These are phyloP conservation scores for Drosophila grimshawi DNA, from an alignment of 1,140 invertebrate genomes.

Conservation along the genomic window DNA sequence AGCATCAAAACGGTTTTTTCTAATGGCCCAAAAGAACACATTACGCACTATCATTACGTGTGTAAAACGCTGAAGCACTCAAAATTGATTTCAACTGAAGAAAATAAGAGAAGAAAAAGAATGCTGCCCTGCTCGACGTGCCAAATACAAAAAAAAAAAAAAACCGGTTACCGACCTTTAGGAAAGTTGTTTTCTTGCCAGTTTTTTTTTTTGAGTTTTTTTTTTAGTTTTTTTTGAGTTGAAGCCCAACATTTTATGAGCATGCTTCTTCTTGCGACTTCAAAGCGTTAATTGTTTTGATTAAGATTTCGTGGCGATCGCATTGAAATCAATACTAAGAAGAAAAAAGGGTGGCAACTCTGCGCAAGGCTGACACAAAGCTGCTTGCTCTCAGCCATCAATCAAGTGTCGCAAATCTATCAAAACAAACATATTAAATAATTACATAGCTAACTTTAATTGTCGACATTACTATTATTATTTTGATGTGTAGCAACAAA, in stretches of 20 bases:
- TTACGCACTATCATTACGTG: slow-evolving; percentile 29
- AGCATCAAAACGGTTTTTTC: slow-evolving; percentile 60
- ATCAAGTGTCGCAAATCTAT: slow-evolving; percentile 42
- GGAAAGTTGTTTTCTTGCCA: slow-evolving; percentile 65
- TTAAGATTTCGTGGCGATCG: slow-evolving; percentile 41
- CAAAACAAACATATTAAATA: slow-evolving; percentile 65
- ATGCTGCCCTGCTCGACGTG: slow-evolving; percentile 36
- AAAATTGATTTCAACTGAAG: slow-evolving; percentile 39
- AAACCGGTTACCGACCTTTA: slow-evolving; percentile 80
- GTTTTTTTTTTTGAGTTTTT: slow-evolving; percentile 20
- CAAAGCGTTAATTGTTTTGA: slow-evolving; percentile 74
- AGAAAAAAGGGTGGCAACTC: neutral
- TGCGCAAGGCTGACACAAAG: slow-evolving; percentile 26
- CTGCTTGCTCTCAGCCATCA: slow-evolving; percentile 57
- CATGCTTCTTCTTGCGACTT: slow-evolving; percentile 30
- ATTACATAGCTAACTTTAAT: slow-evolving; percentile 71
- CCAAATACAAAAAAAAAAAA: slow-evolving; percentile 24
- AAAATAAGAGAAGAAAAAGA: slow-evolving; percentile 6
- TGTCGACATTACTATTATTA: slow-evolving; percentile 49
- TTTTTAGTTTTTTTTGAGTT: slow-evolving; percentile 21
- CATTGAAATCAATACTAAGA: neutral
- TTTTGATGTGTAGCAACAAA: neutral
- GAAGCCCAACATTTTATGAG: slow-evolving; percentile 11
- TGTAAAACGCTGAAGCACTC: slow-evolving; percentile 35
- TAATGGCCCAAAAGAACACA: slow-evolving; percentile 52